Evolutionary conservation across 2,797 vertebrate species (phyloP), one percentile per base, ranked within the genome.

Genomic region (Epinephelus awoara): DNA sequence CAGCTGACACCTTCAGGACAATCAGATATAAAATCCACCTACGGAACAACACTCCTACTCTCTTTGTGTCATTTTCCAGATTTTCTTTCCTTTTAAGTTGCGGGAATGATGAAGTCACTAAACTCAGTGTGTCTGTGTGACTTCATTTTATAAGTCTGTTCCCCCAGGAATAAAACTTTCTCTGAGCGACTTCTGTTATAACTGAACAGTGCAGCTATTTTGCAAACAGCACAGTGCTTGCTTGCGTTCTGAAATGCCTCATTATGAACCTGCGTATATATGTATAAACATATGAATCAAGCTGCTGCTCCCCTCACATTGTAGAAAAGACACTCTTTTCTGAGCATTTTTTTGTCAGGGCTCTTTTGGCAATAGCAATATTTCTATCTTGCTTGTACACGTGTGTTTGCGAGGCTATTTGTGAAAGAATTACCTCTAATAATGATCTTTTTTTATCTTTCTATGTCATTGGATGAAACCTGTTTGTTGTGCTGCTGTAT

Each of bases 211-310:
- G 44, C 38, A 21, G 38, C 66, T 50, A 29, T 77, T 71, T 74
- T 71, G 7, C 44, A 58, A 34, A 65, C 11, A 13, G 34, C 52
- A 83, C 77, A 85, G 54, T 57, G 47, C 72, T 65, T 46, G 50
- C 55, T 75, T 85, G 69, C 83, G 75, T 62, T 52, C 34, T 68
- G 47, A 79, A 84, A 80, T 54, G n/a, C 68, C 73, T 62, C 66
- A 62, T 72, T 77, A 71, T 50, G 63, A 23, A 19, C 21, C n/a
- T 19, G 47, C 47, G n/a, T 72, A 29, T 56, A 13, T 50, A 15
- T 25, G 13, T 34, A 44, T 51, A 27, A 18, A 70, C 55, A 76
- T 75, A 77, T 82, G 58, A 73, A 77, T 86, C 77, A 81, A 74
- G 18, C 74, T 83, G 68, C 3, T 2, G 25, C 40, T 75, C 50